Conservation (phyloP, 2,797 vertebrate genomes). For the Ctenosaura bakeri region DNA sequence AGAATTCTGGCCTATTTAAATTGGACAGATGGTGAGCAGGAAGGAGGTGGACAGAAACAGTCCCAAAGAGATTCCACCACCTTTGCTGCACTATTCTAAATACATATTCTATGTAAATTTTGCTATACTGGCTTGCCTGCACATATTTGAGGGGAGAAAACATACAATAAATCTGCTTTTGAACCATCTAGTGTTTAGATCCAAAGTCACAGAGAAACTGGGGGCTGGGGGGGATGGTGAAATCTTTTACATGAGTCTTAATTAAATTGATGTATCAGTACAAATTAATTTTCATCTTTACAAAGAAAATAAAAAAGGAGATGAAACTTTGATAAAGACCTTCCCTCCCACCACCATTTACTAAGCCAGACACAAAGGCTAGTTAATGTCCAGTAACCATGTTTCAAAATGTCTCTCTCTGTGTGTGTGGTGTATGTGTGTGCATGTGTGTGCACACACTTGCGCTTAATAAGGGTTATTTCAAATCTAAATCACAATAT, state of each 20-base stretch:
- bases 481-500: neutral
- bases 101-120: conserved; percentile 10
- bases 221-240: too few species aligned
- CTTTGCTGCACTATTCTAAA: conserved; percentile 49
- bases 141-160: fast-evolving
- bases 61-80: conserved; percentile 34
- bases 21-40: conserved; percentile 52
- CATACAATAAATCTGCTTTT: neutral
- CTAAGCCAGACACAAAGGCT: neutral
- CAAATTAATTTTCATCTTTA: neutral
- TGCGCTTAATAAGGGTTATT: neutral
- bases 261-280: neutral
- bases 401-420: neutral
- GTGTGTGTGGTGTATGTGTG: too few species aligned
- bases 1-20: conserved; percentile 60
- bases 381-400: neutral
- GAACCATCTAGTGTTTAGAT: conserved; percentile 18
- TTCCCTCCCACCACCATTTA: neutral
- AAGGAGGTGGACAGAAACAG: conserved; percentile 42
- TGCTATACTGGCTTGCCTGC: conserved; percentile 23
- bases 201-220: neutral
- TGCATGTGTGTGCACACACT: too few species aligned
- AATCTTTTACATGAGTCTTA: neutral
- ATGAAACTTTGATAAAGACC: neutral
- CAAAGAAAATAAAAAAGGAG: neutral